These are phyloP conservation scores for Psephotus haematonotus DNA, from an alignment of 2,113 vertebrate species.

Conservation along the genomic window DNA sequence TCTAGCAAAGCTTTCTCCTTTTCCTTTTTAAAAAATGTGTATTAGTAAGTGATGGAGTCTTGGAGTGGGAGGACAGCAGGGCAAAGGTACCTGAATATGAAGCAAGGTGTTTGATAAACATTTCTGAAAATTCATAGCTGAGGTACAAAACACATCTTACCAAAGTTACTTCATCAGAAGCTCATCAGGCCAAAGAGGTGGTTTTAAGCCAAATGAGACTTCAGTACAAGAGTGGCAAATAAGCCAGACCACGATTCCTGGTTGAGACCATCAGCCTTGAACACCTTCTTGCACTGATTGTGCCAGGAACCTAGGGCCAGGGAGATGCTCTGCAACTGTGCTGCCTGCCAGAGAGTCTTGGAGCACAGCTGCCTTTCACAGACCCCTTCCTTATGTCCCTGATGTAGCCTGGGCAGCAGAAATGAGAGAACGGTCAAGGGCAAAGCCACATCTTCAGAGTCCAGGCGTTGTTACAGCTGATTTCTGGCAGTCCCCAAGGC, in stretches of 20 bases:
- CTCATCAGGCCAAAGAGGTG: not conserved
- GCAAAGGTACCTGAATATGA: not conserved
- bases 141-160: not conserved
- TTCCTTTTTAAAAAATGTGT: rapidly evolving
- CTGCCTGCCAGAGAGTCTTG: not conserved
- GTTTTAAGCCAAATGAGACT: not conserved
- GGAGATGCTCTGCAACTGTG: not conserved
- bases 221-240: not conserved
- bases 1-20: not conserved
- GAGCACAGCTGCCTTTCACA: not conserved
- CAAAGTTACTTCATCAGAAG: not conserved
- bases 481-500: not conserved
- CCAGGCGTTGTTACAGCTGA: not conserved
- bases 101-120: not conserved
- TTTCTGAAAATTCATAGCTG: not conserved
- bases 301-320: not conserved
- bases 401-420: not conserved
- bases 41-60: not conserved
- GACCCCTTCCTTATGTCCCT: rapidly evolving
- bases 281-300: not conserved
- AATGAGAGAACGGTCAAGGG: not conserved
- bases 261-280: not conserved
- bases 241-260: not conserved
- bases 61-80: not conserved
- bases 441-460: not conserved